Conservation (phyloP, 2,113 vertebrate genomes). For the Malurus cyaneus region DNA sequence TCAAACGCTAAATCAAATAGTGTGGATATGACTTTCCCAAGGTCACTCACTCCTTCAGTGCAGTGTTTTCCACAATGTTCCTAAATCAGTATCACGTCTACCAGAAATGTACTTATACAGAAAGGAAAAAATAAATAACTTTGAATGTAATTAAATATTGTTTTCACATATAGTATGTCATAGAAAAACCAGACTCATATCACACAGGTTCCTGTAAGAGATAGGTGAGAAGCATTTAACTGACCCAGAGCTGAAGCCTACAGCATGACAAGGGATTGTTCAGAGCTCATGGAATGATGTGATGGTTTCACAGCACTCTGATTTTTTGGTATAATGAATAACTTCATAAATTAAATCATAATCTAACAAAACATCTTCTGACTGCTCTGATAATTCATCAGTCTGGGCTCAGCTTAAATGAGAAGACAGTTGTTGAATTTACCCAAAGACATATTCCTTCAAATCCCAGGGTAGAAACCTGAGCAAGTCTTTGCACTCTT, state of each 20-base stretch:
- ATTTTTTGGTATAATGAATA: neutral
- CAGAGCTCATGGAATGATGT: neutral
- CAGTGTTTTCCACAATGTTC: neutral
- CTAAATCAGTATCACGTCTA: neutral
- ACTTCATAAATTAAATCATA: neutral
- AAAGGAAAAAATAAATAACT: neutral
- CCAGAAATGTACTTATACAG: neutral
- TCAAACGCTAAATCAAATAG: neutral
- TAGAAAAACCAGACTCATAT: neutral
- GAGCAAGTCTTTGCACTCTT: neutral
- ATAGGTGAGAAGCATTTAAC: neutral
- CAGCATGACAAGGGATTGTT: neutral
- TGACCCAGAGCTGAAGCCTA: neutral
- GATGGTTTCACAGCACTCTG: rapidly evolving
- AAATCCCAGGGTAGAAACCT: neutral
- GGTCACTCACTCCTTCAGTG: neutral
- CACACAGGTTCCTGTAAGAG: neutral
- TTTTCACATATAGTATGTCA: neutral
- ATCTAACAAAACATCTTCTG: neutral
- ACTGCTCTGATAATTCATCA: neutral
- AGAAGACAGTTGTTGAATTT: neutral
- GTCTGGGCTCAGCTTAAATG: neutral
- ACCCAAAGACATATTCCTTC: neutral
- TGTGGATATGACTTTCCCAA: neutral
- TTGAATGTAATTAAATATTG: neutral